A percentile compares a stretch with the other conserved stretches of the same genome.
Evolutionary conservation across 2,113 vertebrate genomes (phyloP).

Genomic region (Gracilinanus agilis): DNA sequence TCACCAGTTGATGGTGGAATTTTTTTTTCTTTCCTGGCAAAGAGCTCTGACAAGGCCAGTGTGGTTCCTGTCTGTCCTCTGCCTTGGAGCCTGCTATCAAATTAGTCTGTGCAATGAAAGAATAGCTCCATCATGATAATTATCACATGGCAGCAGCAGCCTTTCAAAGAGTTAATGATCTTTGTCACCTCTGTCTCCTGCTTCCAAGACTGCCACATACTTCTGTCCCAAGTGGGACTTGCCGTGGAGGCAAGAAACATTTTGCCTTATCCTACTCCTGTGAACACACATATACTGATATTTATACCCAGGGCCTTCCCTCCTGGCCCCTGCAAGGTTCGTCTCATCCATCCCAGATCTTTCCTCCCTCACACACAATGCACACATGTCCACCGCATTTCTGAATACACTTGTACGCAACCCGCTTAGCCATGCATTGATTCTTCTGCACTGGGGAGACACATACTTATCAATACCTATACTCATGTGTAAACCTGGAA

Average conservation of each 20-base stretch:
- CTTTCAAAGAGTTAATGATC: not conserved
- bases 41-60: accelerated
- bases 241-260: not conserved
- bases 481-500: not conserved
- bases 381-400: not conserved
- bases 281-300: not conserved
- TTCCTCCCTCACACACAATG: not conserved
- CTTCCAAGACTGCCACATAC: not conserved
- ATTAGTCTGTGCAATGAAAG: not conserved
- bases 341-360: accelerated
- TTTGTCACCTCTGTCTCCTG: not conserved
- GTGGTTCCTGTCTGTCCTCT: accelerated
- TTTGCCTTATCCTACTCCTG: not conserved
- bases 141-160: not conserved
- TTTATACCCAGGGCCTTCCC: too few relatives aligned
- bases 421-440: not conserved
- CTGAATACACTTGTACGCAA: not conserved
- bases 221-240: not conserved
- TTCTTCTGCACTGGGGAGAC: not conserved
- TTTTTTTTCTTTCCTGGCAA: not conserved
- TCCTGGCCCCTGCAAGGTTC: not conserved
- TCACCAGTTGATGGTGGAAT: not conserved
- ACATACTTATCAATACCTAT: not conserved
- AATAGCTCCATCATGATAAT: not conserved
- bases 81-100: not conserved